phyloP scores from a whole-genome alignment of 2,888 invertebrate species.

The Polyploca ridens region DNA sequence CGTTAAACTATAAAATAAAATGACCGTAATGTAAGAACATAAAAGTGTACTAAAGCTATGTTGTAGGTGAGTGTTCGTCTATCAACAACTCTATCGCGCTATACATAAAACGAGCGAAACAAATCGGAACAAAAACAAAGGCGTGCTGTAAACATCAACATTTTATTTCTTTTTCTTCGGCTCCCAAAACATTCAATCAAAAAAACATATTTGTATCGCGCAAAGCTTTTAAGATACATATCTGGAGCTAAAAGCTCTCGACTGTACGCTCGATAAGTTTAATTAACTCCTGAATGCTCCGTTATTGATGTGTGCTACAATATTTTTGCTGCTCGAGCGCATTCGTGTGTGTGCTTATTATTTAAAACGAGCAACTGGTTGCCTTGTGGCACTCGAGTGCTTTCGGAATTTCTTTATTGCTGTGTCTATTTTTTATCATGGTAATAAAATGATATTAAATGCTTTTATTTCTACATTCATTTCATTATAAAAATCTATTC shows the following conservation, averaged over 20 bases:
- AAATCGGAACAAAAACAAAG: neutral
- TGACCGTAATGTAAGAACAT: neutral
- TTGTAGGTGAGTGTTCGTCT: neutral
- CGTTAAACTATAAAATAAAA: neutral
- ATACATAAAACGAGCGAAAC: neutral
- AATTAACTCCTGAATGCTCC: constrained; percentile 6
- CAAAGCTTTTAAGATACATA: constrained; percentile 13
- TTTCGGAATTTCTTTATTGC: neutral
- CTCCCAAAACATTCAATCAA: neutral
- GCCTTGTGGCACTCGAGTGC: neutral
- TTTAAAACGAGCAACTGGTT: neutral
- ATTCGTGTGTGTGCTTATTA: neutral
- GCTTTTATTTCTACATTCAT: too few species aligned
- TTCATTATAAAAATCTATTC: too few species aligned
- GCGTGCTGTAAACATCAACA: constrained; percentile 1
- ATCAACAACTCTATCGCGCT: neutral
- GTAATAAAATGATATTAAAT: neutral
- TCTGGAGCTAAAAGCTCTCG: constrained; percentile 8
- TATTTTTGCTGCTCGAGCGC: neutral
- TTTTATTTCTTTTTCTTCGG: neutral
- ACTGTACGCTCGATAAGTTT: neutral
- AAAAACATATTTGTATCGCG: constrained; percentile 5
- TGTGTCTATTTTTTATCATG: neutral
- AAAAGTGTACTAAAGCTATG: neutral
- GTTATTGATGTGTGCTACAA: constrained; percentile 9